Percentiles rank a stretch among this genome's conserved stretches.
Conservation (phyloP, 2,113 vertebrate species). For the Galemys pyrenaicus region DNA sequence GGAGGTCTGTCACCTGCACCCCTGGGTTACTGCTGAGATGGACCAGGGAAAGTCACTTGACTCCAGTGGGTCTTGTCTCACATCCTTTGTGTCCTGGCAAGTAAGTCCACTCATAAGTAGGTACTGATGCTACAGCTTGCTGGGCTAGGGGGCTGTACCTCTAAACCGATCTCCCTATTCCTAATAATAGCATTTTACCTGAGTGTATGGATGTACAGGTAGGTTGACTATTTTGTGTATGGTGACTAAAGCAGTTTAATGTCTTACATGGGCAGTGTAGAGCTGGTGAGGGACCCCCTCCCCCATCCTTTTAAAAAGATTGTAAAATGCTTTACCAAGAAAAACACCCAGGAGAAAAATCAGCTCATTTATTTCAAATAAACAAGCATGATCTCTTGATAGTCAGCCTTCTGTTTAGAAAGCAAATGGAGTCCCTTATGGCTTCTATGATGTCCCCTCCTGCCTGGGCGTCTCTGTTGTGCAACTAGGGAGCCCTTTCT, state of each 20-base stretch:
- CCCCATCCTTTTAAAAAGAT: background rate
- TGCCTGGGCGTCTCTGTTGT: conserved; percentile 59
- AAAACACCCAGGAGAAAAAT: conserved; percentile 79
- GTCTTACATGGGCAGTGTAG: background rate
- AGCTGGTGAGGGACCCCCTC: background rate
- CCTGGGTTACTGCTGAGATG: background rate
- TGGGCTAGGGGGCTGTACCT: no score
- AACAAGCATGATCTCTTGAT: conserved; percentile 82
- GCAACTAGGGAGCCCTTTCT: conserved; percentile 71
- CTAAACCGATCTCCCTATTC: background rate
- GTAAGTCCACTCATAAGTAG: background rate
- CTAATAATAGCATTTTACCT: background rate
- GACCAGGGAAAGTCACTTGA: accelerated
- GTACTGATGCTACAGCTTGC: background rate
- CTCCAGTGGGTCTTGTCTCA: background rate
- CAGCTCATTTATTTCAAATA: conserved; percentile 80
- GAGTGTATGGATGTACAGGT: background rate
- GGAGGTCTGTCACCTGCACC: background rate
- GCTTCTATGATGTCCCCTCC: conserved; percentile 56
- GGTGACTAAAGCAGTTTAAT: background rate
- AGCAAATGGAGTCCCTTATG: conserved; percentile 74
- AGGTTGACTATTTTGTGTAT: background rate
- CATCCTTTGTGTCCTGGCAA: background rate
- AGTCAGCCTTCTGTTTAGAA: conserved; percentile 81
- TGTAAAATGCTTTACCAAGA: conserved; percentile 65